Evolutionary conservation across 2,797 vertebrate genomes (phyloP).

Genomic region (Phalanger gymnotis): DNA sequence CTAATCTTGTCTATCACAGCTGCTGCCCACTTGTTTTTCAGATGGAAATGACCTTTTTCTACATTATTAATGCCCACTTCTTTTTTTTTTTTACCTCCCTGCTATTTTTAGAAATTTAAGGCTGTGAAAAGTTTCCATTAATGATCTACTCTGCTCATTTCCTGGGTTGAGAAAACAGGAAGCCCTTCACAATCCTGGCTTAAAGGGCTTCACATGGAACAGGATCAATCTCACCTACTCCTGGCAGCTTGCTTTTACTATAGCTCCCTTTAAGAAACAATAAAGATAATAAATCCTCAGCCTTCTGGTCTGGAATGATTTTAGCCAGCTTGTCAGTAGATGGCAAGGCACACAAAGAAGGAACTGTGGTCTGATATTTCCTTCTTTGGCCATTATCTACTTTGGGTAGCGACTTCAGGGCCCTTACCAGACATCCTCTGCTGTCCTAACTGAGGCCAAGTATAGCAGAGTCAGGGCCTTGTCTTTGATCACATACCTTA

Average conservation of each 20-base stretch:
- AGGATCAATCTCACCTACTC: slow-evolving; percentile 79
- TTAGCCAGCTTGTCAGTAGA: background rate
- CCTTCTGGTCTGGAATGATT: background rate
- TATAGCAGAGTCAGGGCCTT: background rate
- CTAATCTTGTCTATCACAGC: background rate
- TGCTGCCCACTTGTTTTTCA: slow-evolving; percentile 64
- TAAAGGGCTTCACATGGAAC: slow-evolving; percentile 64
- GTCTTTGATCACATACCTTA: background rate
- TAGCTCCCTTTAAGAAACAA: background rate
- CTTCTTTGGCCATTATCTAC: background rate
- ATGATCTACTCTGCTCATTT: slow-evolving; percentile 84
- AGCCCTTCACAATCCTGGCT: slow-evolving; percentile 77
- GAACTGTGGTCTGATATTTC: background rate
- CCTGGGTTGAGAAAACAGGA: slow-evolving; percentile 88
- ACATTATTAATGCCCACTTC: slow-evolving; percentile 69
- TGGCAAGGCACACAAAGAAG: accelerated
- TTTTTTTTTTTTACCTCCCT: slow-evolving; percentile 68
- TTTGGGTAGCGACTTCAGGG: background rate
- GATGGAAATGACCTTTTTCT: slow-evolving; percentile 75
- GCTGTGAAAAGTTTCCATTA: slow-evolving; percentile 90
- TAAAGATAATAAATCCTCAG: accelerated
- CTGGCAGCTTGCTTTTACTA: slow-evolving; percentile 73
- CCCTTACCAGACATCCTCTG: background rate
- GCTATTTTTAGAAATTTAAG: slow-evolving; percentile 89
- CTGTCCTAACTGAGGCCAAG: background rate